phyloP scores from a whole-genome alignment of 2,797 vertebrate genomes.

The Clarias pachynema region DNA sequence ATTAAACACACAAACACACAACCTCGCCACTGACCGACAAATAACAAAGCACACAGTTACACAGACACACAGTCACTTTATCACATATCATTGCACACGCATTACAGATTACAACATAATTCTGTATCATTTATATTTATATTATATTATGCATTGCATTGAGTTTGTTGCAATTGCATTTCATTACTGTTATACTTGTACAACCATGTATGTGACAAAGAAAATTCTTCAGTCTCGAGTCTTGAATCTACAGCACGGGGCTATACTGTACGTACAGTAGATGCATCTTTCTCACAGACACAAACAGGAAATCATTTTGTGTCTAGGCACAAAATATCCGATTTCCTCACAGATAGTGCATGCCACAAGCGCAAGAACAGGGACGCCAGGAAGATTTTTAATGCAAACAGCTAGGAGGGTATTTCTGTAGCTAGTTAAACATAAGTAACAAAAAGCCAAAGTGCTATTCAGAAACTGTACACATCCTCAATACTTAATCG shows the following conservation, averaged over 20 bases:
- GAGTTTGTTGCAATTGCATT: too few relatives aligned
- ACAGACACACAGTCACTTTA: too few relatives aligned
- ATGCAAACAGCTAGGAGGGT: background rate
- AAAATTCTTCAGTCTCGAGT: too few relatives aligned
- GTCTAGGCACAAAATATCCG: slow-evolving; percentile 62
- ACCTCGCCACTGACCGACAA: too few relatives aligned
- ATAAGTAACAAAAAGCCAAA: background rate
- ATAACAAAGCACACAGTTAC: too few relatives aligned
- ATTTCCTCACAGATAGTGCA: slow-evolving; percentile 47
- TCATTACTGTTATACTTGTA: too few relatives aligned
- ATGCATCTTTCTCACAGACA: slow-evolving; percentile 27
- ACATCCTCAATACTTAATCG: background rate
- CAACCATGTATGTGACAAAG: too few relatives aligned
- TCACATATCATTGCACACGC: too few relatives aligned
- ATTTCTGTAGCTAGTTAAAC: background rate
- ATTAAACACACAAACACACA: too few relatives aligned
- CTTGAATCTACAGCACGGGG: background rate
- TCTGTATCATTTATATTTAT: too few relatives aligned
- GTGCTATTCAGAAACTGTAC: background rate
- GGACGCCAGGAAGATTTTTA: background rate
- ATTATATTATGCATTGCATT: too few relatives aligned
- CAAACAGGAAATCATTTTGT: slow-evolving; percentile 68
- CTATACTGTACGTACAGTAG: background rate
- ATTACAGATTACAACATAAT: too few relatives aligned
- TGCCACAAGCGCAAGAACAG: slow-evolving; percentile 9